A percentile compares a stretch with the other conserved stretches of the same genome.
Conservation (phyloP, 2,888 invertebrate species). For the Linnaemya vulpina region DNA sequence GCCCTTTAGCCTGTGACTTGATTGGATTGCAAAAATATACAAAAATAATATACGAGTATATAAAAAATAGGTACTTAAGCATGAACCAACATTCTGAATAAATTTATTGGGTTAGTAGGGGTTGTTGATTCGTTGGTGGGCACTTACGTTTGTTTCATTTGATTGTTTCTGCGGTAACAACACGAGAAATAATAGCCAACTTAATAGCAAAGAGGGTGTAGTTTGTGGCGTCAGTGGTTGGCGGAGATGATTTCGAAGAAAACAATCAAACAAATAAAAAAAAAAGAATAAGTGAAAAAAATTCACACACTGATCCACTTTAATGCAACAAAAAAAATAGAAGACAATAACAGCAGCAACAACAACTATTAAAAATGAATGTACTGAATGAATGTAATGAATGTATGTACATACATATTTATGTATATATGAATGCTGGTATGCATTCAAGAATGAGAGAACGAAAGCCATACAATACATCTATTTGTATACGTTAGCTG, state of each 20-base stretch:
- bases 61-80: constrained; percentile 40
- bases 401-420: too few relatives aligned
- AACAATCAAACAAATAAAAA: constrained; percentile 21
- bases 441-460: neutral
- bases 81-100: constrained; percentile 42
- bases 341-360: constrained; percentile 23
- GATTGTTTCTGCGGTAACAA: neutral
- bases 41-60: too few relatives aligned
- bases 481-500: neutral
- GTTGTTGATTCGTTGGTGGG: constrained; percentile 24
- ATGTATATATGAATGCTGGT: too few relatives aligned
- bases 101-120: constrained; percentile 45
- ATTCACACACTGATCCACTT: constrained; percentile 70
- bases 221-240: constrained; percentile 31
- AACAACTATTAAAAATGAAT: constrained; percentile 7
- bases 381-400: neutral
- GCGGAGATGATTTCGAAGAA: constrained; percentile 24
- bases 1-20: constrained; percentile 62
- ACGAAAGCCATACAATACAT: constrained; percentile 16
- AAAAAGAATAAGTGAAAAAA: constrained; percentile 54
- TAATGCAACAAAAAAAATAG: constrained; percentile 47
- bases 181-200: constrained; percentile 28
- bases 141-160: neutral
- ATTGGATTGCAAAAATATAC: constrained; percentile 42
- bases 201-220: constrained; percentile 36